phyloP scores from a whole-genome alignment of 2,888 invertebrate genomes.

The Xylota segnis region DNA sequence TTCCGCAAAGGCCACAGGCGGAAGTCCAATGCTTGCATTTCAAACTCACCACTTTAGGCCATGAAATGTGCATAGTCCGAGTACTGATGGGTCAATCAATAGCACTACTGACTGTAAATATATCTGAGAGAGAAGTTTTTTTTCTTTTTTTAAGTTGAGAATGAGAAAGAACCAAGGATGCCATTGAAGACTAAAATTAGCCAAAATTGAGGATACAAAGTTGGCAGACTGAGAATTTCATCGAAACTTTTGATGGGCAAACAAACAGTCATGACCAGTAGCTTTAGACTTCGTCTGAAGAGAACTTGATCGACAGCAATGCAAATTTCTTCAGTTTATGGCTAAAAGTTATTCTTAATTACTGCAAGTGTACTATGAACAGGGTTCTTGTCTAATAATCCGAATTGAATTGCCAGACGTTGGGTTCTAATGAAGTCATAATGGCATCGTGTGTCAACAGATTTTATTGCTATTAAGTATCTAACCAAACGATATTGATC shows the following conservation, averaged over 20 bases:
- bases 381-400: neutral
- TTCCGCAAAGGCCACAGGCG: conserved; percentile 39
- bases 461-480: neutral
- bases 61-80: conserved; percentile 36
- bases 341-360: neutral
- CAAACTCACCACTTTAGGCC: conserved; percentile 29
- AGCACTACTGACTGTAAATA: conserved; percentile 1
- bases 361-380: neutral
- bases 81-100: conserved; percentile 48
- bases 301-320: conserved; percentile 12
- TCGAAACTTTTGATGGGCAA: conserved; percentile 7
- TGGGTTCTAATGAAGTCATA: neutral
- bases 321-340: neutral
- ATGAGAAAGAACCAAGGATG: conserved; percentile 25
- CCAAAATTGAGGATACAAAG: neutral
- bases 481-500: neutral
- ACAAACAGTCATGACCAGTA: conserved; percentile 28
- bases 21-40: conserved; percentile 45
- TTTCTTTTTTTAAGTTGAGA: neutral
- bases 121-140: neutral
- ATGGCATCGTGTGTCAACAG: neutral
- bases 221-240: neutral
- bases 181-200: conserved; percentile 5
- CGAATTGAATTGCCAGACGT: too few relatives aligned
- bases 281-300: conserved; percentile 20